phyloP scores from a whole-genome alignment of 2,797 vertebrate genomes.

The Phataginus tricuspis region DNA sequence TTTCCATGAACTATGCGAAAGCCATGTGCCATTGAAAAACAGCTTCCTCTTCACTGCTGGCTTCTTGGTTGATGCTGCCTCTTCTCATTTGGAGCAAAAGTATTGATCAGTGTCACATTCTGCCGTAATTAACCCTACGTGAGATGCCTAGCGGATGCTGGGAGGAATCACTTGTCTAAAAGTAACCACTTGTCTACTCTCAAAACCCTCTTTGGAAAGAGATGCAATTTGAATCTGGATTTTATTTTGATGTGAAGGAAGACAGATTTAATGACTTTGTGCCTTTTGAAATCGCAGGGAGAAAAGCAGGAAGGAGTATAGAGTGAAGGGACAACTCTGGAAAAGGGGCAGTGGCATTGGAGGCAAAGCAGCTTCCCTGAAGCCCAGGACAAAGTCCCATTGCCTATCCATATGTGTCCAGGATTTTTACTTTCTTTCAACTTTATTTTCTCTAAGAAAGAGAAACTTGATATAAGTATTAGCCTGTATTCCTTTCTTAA shows the following conservation, averaged over 20 bases:
- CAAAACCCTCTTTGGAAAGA: neutral
- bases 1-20: neutral
- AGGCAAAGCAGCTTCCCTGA: neutral
- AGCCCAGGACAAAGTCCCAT: neutral
- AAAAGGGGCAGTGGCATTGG: rapidly evolving
- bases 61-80: neutral
- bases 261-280: neutral
- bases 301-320: neutral
- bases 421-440: neutral
- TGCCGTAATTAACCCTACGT: neutral
- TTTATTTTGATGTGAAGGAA: neutral
- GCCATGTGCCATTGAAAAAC: neutral
- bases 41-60: neutral
- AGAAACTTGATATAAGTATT: neutral
- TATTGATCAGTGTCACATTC: conserved; percentile 31
- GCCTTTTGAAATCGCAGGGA: neutral
- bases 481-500: neutral
- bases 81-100: neutral
- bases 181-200: neutral
- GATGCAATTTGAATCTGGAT: neutral
- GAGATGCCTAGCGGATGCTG: neutral
- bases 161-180: rapidly evolving
- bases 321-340: rapidly evolving
- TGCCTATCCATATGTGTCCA: neutral
- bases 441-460: neutral